Percentiles rank a stretch among this genome's conserved stretches.
These are phyloP conservation scores for Taeniopygia guttata DNA, from an alignment of 2,797 vertebrate genomes.

Conservation along the genomic window DNA sequence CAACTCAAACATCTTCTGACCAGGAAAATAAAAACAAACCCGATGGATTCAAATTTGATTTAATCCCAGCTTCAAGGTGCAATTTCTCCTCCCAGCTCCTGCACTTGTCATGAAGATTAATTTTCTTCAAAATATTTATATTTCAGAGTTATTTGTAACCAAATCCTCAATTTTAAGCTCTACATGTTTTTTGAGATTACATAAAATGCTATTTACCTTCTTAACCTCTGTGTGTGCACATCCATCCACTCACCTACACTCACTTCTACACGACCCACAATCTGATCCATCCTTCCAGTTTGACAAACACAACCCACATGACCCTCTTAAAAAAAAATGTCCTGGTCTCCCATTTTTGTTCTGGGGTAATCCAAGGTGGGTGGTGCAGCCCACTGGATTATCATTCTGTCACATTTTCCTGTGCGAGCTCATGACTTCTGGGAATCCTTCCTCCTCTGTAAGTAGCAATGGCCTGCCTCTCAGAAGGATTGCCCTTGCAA, in stretches of 20 bases:
- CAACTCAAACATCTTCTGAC: background rate
- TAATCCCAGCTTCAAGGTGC: background rate
- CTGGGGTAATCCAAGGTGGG: accelerated
- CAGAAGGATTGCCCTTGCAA: background rate
- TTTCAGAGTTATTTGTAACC: background rate
- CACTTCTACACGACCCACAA: background rate
- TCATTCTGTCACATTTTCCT: background rate
- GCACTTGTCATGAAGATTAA: background rate
- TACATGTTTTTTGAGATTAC: background rate
- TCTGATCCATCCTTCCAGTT: background rate
- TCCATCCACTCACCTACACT: background rate
- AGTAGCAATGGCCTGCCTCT: background rate
- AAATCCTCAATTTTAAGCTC: background rate
- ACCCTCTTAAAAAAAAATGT: background rate
- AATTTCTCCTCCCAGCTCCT: background rate
- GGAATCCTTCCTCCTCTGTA: background rate
- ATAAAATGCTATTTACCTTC: background rate
- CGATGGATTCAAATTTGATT: background rate
- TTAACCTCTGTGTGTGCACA: background rate
- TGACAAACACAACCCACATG: background rate
- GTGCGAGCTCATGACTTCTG: accelerated
- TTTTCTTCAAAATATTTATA: background rate
- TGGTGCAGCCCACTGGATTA: background rate
- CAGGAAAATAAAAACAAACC: too few relatives aligned
- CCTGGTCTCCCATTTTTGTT: background rate